Percentiles rank a stretch among this genome's conserved stretches.
These are phyloP conservation scores for Bos taurus DNA, from an alignment of 2,113 vertebrate genomes.

Conservation along the genomic window ARS-UCD2.0 NC_037335.1:89565501-89566000, in stretches of 20 bases:
- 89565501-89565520: neutral
- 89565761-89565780: neutral
- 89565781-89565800: neutral
- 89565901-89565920: neutral
- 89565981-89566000: neutral
- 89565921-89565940: neutral
- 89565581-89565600: neutral
- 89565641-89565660: neutral
- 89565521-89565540: neutral
- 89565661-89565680: neutral
- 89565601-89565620: neutral
- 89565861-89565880: neutral
- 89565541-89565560: neutral
- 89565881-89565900: neutral
- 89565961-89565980: neutral
- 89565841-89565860: neutral
- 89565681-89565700: neutral
- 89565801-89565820: neutral
- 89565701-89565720: neutral
- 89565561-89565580: neutral
- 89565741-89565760: neutral
- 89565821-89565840: neutral
- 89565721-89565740: neutral
- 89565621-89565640: neutral
- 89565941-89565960: neutral